Evolutionary conservation across 2,113 vertebrate species (phyloP), one percentile per base, ranked within the genome.

Genomic region (Neodontobutis hainanensis): DNA sequence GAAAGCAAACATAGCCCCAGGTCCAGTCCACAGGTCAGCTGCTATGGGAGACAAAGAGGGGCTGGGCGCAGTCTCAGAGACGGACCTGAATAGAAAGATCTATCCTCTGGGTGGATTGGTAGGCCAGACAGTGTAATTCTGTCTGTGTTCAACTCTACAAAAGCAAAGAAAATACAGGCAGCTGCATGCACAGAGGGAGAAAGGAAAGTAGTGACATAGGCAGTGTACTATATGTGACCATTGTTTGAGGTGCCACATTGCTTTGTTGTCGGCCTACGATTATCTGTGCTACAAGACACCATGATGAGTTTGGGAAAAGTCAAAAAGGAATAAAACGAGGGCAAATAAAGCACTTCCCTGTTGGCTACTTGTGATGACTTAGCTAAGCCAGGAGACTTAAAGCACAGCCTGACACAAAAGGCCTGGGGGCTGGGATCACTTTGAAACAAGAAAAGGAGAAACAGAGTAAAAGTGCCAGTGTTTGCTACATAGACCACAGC

Each of bases 181-280:
- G 65, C 74, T 73, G 57, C 65, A 69, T 75, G 61, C 61, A 68
- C 78, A 82, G 68, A 78, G 64, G 64, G 67, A 52, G 57, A 65
- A 46, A 57, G 45, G 42, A 46, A 62, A 40, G 51, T 70, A 56
- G 76, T 70, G 78, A 85, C 78, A 83, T 73, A 75, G 69, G 82
- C 57, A 73, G 60, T 61, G 65, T 74, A 53, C 77, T 81, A 77
- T 80, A 81, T 79, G 85, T 70, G 72, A 78, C 75, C 81, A 77
- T 82, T 87, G 85, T 90, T 87, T 89, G 82, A 88, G 80, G 77
- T 89, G 73, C 83, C 75, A 83, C 83, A 83, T 85, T 85, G 82
- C 73, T 78, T 71, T 75, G 79, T 78, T 84, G 79, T 81, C 82
- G 78, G 75, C 81, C 73, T 64, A 63, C 64, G 72, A 87, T 86